Conservation (phyloP, 2,113 vertebrate genomes). For the Sorex araneus region DNA sequence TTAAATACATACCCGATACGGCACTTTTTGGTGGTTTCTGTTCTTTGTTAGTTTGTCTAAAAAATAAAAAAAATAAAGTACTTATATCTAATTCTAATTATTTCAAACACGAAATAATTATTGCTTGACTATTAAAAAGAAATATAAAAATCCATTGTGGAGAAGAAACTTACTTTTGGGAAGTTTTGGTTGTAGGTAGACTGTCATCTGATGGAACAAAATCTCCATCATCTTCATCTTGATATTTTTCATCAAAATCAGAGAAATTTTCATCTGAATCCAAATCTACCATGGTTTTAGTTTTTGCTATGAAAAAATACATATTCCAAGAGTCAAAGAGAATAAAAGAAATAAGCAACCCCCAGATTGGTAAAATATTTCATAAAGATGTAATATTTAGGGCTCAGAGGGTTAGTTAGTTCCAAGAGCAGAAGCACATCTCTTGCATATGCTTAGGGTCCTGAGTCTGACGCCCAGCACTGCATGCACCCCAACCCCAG, state of each 20-base stretch:
- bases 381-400: neutral
- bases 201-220: conserved; percentile 71
- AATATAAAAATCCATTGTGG: neutral
- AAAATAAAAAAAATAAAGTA: conserved; percentile 66
- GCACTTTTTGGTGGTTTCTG: conserved; percentile 74
- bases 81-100: too few relatives aligned
- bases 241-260: conserved; percentile 76
- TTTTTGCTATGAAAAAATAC: conserved; percentile 85
- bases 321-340: conserved; percentile 59
- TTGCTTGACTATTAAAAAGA: neutral
- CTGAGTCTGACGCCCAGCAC: too few relatives aligned
- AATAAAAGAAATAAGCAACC: conserved; percentile 10
- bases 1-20: conserved; percentile 80
- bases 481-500: too few relatives aligned
- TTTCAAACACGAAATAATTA: neutral
- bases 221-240: conserved; percentile 66
- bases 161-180: conserved; percentile 84
- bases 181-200: conserved; percentile 78
- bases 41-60: conserved; percentile 82
- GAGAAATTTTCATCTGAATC: conserved; percentile 80
- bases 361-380: conserved; percentile 15
- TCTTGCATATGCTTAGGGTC: too few relatives aligned
- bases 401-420: too few relatives aligned
- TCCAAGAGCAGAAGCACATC: too few relatives aligned
- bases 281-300: conserved; percentile 80